phyloP scores from a whole-genome alignment of 2,113 vertebrate genomes.

The Zosterops hypoxanthus region DNA sequence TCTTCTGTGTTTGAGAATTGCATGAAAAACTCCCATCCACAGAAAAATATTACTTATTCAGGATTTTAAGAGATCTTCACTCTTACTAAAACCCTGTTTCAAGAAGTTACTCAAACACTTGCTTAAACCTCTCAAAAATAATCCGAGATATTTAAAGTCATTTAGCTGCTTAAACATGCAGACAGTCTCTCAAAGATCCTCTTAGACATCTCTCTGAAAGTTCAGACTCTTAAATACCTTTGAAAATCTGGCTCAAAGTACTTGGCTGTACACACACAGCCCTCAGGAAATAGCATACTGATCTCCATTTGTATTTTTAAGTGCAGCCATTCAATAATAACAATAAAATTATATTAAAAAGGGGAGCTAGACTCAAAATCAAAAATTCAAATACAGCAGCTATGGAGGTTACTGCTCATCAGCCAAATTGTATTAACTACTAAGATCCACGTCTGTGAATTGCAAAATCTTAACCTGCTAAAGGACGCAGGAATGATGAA shows the following conservation, averaged over 20 bases:
- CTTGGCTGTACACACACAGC: background rate
- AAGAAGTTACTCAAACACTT: background rate
- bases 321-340: background rate
- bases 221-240: constrained; percentile 5
- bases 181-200: constrained; percentile 23
- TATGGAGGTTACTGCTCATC: background rate
- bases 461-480: background rate
- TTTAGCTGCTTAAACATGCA: constrained; percentile 36
- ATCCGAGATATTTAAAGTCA: background rate
- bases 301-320: background rate
- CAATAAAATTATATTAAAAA: background rate
- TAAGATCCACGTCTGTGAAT: background rate
- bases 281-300: background rate
- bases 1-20: background rate
- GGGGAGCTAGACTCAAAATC: background rate
- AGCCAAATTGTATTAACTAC: background rate
- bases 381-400: background rate
- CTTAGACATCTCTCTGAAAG: background rate
- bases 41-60: background rate
- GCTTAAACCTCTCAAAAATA: constrained; percentile 18
- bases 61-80: background rate
- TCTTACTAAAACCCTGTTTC: background rate
- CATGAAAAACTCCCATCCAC: background rate
- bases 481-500: background rate
- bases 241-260: constrained; percentile 8